Base-by-base conservation (phyloP, 1,140 invertebrate genomes). In the Drosophila auraria region DNA sequence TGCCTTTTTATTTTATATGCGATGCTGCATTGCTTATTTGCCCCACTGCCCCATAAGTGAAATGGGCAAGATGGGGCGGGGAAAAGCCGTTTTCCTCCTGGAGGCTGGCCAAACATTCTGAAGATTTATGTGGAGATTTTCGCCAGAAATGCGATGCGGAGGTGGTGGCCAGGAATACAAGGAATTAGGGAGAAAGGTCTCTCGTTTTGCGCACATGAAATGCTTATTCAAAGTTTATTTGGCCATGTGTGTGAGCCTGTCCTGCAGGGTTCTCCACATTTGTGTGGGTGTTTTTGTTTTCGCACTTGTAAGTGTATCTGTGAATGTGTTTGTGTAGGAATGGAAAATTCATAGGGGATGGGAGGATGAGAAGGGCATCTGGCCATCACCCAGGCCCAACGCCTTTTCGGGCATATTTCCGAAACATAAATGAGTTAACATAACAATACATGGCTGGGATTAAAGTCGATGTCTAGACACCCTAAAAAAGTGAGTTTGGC, bases 201-300 rank as follows among this genome's bases (percentile, higher is more conserved):
- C 25, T 73, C 53, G 20, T 73, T 60, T 72, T 70, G 77, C 77
- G 72, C 72, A 76, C 77, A 84, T 79, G 75, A 90, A 89, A 89
- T 89, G 86, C 86, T 90, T 89, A 89, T 89, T 90, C 86, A 90
- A 89, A 89, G 86, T 90, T 89, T 86, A 89, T 90, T 86, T 87
- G 72, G 66, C 78, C 84, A 71, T 87, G 74, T 83, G 51, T 47
- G 60, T 44, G 20, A 40, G 64, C 20, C 27, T 17, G 42, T 33
- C 50, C 54, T 25, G 17, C 65, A 50, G 42, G 38, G 27, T 30
- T 38, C 11, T 4, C 50, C 40, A 56, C 33, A 40, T 40, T 56
- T 42, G 50, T 66, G 53, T 53, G 57, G 38, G 27, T 69, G 70
- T 50, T 51, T 54, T 56, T 68, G 20, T 56, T 54, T 45, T 69